Percentiles rank a stretch among this genome's conserved stretches.
Conservation (phyloP, 1,140 invertebrate genomes). For the Ceratoteleas bidentatus region DNA sequence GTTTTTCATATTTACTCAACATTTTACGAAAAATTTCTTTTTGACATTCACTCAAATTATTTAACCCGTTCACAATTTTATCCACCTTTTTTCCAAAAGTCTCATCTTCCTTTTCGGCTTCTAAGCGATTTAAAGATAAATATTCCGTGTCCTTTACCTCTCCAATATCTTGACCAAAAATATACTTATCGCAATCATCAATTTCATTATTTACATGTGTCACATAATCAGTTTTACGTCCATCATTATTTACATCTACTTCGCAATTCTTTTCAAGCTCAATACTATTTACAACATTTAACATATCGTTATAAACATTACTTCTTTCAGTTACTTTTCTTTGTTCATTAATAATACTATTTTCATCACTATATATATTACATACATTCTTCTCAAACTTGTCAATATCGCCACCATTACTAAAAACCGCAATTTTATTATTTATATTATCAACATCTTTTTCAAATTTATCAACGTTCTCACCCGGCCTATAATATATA, state of each 20-base stretch:
- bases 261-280: not conserved
- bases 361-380: too few species aligned
- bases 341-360: too few species aligned
- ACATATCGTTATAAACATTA: too few species aligned
- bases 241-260: not conserved
- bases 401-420: too few species aligned
- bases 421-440: too few species aligned
- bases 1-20: slow-evolving; percentile 22
- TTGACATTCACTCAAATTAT: slow-evolving; percentile 13
- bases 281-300: too few species aligned
- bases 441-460: too few species aligned
- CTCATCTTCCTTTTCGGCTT: not conserved
- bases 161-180: not conserved
- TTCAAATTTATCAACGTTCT: not conserved
- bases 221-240: too few species aligned
- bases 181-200: not conserved
- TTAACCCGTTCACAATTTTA: not conserved
- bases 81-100: not conserved
- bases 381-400: too few species aligned
- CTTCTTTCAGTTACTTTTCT: too few species aligned
- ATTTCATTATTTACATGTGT: not conserved
- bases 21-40: slow-evolving; percentile 15
- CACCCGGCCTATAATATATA: too few species aligned
- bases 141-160: not conserved
- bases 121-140: not conserved